Evolutionary conservation across 2,113 vertebrate species (phyloP).

Genomic region (Callospermophilus lateralis): DNA sequence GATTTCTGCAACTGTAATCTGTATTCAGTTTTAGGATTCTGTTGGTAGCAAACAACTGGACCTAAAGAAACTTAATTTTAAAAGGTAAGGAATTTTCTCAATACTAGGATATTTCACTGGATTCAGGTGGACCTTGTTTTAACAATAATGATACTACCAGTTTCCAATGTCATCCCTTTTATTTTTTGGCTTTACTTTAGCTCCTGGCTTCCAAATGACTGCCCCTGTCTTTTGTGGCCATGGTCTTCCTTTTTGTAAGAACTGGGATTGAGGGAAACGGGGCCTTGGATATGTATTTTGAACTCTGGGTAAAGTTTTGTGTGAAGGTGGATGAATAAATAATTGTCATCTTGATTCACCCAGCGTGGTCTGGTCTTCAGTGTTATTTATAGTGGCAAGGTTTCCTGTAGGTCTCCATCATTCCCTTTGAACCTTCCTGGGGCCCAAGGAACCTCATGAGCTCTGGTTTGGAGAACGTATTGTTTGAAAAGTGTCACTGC

Average conservation of each 20-base stretch:
- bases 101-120: neutral
- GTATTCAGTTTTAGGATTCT: neutral
- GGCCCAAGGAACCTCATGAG: neutral
- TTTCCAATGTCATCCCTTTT: neutral
- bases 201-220: too few relatives aligned
- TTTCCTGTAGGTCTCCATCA: neutral
- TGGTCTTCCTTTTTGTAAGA: neutral
- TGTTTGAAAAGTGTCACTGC: neutral
- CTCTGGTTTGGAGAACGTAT: neutral
- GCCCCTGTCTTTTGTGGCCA: neutral
- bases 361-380: neutral
- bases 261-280: neutral
- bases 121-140: neutral
- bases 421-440: neutral
- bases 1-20: neutral
- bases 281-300: neutral
- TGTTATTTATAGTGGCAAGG: neutral
- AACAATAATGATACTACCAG: too few relatives aligned
- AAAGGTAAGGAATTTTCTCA: neutral
- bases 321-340: slow-evolving; percentile 27
- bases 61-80: neutral
- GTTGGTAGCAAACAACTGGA: neutral
- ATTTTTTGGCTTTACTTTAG: neutral
- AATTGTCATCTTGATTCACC: neutral
- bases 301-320: neutral